Evolutionary conservation across 2,888 invertebrate genomes (phyloP).

Genomic region (Lutraria lutraria): DNA sequence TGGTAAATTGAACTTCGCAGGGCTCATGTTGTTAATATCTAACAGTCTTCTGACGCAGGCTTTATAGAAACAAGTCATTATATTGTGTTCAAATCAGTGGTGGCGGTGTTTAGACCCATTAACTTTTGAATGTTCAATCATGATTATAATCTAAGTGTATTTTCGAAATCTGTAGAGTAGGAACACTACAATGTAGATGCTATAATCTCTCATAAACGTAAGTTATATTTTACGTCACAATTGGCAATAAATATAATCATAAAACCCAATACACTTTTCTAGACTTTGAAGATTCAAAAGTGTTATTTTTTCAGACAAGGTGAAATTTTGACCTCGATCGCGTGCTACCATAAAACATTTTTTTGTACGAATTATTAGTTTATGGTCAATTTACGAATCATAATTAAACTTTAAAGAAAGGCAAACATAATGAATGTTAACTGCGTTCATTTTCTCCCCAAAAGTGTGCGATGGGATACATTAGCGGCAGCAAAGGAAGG

Average conservation of each 20-base stretch:
- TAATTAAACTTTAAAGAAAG: background rate
- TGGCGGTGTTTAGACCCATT: background rate
- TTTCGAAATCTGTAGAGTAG: too few relatives aligned
- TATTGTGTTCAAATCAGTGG: background rate
- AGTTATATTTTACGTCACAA: background rate
- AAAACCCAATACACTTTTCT: background rate
- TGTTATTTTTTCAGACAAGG: slow-evolving; percentile 2
- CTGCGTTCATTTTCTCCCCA: background rate
- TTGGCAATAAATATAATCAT: slow-evolving; percentile 10
- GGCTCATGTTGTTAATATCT: background rate
- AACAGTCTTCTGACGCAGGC: background rate
- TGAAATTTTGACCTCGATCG: slow-evolving; percentile 19
- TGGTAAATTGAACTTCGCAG: background rate
- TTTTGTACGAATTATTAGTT: background rate
- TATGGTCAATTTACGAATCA: slow-evolving; percentile 15
- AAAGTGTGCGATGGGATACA: background rate
- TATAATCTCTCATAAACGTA: background rate
- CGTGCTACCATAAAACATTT: background rate
- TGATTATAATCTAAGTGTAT: too few relatives aligned
- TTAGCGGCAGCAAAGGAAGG: background rate
- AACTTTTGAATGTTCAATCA: background rate
- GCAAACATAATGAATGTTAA: background rate
- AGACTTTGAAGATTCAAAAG: background rate
- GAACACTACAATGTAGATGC: background rate
- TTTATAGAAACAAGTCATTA: slow-evolving; percentile 5